Base-by-base conservation (phyloP, 2,888 invertebrate genomes). In the Fragum fragum region DNA sequence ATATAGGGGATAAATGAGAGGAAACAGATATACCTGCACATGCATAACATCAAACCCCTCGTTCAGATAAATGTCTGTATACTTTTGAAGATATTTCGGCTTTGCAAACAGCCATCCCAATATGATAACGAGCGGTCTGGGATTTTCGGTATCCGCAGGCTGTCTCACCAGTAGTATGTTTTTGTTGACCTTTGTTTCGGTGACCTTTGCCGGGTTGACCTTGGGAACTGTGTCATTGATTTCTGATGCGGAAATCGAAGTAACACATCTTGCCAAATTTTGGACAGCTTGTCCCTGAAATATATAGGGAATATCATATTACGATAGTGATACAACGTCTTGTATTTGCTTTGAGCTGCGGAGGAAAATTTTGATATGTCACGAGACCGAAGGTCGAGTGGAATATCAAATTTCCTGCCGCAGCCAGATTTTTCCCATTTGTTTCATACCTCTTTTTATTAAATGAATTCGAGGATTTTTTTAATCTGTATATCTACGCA, bases 81-180 rank as follows among this genome's bases (percentile, higher is more conserved):
- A 80, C 36, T 83, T 83, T 59, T 61, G 78, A 59, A 83, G 39
- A 69, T 83, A 61, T 59, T 73, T 21, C 7, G 83, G 83, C 39
- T 77, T 80, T 1, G 83, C 83, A 36, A 80, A 80, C 47, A 83
- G 47, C 83, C 83, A 83, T 16, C 83, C 80, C 28, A 83, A 57
- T 28, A 83, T 42, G 5, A 83, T 47, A 7, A 80, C 73, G 0
- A 83, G 68, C 0, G 83, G 83, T 3, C 83, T 57, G 2, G 73
- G 70, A 23, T n/a, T 63, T 7, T 32, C 26, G 21, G 29, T 14
- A 5, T 29, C n/a, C 11, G 29, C 5, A 16, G 47, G 7, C 16
- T 57, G 63, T 26, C 61, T 36, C 29, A 66, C 32, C 21, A 81
- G 26, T 23, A 21, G 28, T 16, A 81, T 63, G 47, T 81, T 77